These are phyloP conservation scores for Molorchus minor DNA, from an alignment of 2,888 invertebrate species.

Conservation along the genomic window DNA sequence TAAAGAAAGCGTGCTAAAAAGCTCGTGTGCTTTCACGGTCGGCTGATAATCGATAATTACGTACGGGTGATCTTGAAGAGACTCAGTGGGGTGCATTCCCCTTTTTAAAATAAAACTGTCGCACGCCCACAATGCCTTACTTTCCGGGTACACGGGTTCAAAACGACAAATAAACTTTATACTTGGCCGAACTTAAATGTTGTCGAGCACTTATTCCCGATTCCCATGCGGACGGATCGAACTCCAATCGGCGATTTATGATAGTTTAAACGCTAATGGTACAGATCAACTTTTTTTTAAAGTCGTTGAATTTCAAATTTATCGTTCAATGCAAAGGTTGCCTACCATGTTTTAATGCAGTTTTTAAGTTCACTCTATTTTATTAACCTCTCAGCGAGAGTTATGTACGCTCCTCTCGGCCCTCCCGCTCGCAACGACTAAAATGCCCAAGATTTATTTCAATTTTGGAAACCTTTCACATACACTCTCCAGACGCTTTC, in stretches of 20 bases:
- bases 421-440: constrained; percentile 10
- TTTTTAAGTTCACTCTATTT: constrained; percentile 57
- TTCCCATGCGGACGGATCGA: constrained; percentile 56
- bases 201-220: constrained; percentile 58
- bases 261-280: constrained; percentile 59
- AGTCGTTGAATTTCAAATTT: constrained; percentile 55
- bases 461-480: constrained; percentile 39
- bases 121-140: constrained; percentile 58
- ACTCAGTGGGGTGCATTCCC: constrained; percentile 54
- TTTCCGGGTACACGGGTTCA: constrained; percentile 49
- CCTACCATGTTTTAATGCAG: constrained; percentile 53
- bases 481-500: constrained; percentile 33
- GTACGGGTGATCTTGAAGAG: constrained; percentile 63
- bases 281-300: constrained; percentile 54
- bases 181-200: constrained; percentile 58
- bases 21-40: constrained; percentile 60
- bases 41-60: constrained; percentile 63
- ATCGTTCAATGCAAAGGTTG: constrained; percentile 52
- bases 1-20: constrained; percentile 61
- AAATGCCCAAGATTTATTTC: constrained; percentile 37
- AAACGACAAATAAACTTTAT: constrained; percentile 62
- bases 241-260: constrained; percentile 61
- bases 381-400: constrained; percentile 51
- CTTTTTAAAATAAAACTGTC: constrained; percentile 61
- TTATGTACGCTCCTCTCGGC: constrained; percentile 41